phyloP scores from a whole-genome alignment of 2,113 vertebrate genomes.

The Phrynosoma platyrhinos region DNA sequence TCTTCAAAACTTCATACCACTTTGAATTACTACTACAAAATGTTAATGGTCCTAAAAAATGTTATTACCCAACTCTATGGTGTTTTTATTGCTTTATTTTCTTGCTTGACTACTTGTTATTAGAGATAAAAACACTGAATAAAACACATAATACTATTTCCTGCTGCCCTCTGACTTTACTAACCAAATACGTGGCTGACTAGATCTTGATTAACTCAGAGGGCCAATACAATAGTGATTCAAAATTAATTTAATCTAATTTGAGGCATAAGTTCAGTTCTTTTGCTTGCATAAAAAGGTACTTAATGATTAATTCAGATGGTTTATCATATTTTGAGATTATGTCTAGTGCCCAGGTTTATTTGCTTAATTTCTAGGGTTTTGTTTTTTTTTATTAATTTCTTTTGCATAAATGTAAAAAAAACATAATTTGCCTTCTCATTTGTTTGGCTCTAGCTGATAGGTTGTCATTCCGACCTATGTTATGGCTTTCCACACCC shows the following conservation, averaged over 20 bases:
- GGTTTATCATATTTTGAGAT: background rate
- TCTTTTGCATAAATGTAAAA: background rate
- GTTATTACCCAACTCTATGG: too few species aligned
- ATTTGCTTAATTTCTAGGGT: background rate
- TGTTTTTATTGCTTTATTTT: too few species aligned
- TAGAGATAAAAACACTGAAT: slow-evolving; percentile 31
- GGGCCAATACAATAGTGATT: slow-evolving; percentile 67
- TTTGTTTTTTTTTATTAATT: background rate
- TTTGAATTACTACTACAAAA: too few species aligned
- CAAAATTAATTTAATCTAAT: slow-evolving; percentile 51
- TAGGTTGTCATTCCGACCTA: background rate
- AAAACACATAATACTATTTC: slow-evolving; percentile 60
- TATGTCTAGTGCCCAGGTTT: background rate
- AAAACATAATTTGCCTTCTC: too few species aligned
- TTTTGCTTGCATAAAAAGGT: slow-evolving; percentile 5
- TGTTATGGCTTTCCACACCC: background rate
- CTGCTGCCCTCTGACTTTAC: slow-evolving; percentile 41
- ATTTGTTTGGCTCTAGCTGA: background rate
- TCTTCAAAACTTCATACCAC: too few species aligned
- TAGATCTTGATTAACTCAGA: slow-evolving; percentile 66
- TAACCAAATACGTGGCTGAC: slow-evolving; percentile 46
- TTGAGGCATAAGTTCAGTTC: slow-evolving; percentile 33
- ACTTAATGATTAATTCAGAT: background rate
- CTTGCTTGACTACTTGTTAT: background rate
- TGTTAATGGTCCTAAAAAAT: too few species aligned